Evolutionary conservation across 2,888 invertebrate species (phyloP).

Genomic region (Melangyna quadrimaculata): DNA sequence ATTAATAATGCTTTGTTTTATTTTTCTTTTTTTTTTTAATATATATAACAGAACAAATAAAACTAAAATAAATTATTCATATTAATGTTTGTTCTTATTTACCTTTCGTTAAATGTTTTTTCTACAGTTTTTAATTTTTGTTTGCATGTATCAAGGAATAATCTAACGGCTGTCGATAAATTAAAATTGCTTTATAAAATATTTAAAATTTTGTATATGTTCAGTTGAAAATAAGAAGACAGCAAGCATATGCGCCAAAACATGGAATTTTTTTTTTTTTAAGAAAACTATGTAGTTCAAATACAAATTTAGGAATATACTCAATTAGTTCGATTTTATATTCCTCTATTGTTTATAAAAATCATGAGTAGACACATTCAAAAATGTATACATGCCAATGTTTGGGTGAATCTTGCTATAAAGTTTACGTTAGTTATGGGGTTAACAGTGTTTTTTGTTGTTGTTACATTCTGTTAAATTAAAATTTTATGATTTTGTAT

Average conservation of each 20-base stretch:
- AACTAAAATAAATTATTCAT: constrained; percentile 69
- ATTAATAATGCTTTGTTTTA: constrained; percentile 70
- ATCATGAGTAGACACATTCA: constrained; percentile 17
- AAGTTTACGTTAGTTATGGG: not conserved
- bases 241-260: constrained; percentile 51
- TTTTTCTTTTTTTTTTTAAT: constrained; percentile 68
- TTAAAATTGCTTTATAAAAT: constrained; percentile 34
- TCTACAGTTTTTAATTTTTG: constrained; percentile 30
- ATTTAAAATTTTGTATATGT: constrained; percentile 24
- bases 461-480: constrained; percentile 32
- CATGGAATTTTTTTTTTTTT: constrained; percentile 1
- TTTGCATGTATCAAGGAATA: constrained; percentile 55
- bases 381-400: constrained; percentile 29
- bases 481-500: constrained; percentile 44
- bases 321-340: constrained; percentile 4
- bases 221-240: constrained; percentile 16
- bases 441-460: constrained; percentile 8
- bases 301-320: constrained; percentile 28
- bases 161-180: constrained; percentile 43
- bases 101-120: constrained; percentile 27
- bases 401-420: not conserved
- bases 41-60: constrained; percentile 70
- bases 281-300: constrained; percentile 12
- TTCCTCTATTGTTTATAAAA: constrained; percentile 32
- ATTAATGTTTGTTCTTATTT: constrained; percentile 49